Evolutionary conservation across 2,113 vertebrate genomes (phyloP).

Genomic region (Corvus moneduloides): DNA sequence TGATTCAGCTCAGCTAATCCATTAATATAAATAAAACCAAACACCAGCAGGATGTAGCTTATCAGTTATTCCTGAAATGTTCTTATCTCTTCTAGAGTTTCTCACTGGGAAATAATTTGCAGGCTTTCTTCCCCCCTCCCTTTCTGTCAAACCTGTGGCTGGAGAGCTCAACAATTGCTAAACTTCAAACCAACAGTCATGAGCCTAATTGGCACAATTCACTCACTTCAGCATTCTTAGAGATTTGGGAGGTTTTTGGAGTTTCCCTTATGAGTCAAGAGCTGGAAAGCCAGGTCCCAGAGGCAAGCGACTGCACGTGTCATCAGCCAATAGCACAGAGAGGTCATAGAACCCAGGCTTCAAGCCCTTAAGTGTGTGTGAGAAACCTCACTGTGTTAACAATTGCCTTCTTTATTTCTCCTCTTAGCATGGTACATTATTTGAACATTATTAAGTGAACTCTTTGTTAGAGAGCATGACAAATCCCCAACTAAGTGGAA

Average conservation of each 20-base stretch:
- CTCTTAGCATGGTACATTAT: background rate
- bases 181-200: background rate
- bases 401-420: background rate
- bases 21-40: slow-evolving; percentile 18
- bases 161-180: background rate
- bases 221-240: background rate
- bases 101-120: slow-evolving; percentile 5
- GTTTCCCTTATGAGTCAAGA: background rate
- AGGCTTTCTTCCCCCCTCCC: background rate
- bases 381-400: background rate
- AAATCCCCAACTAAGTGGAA: background rate
- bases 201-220: background rate
- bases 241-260: background rate
- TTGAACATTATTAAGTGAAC: background rate
- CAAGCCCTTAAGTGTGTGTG: background rate
- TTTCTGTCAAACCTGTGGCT: background rate
- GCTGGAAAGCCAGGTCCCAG: background rate
- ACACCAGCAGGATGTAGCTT: slow-evolving; percentile 8
- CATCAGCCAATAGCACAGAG: background rate
- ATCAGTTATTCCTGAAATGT: slow-evolving; percentile 41
- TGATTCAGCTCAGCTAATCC: background rate
- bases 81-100: slow-evolving; percentile 20
- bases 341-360: background rate
- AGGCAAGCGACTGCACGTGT: background rate
- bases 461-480: background rate